Conservation (phyloP, 2,888 invertebrate genomes). For the Tyria jacobaeae region DNA sequence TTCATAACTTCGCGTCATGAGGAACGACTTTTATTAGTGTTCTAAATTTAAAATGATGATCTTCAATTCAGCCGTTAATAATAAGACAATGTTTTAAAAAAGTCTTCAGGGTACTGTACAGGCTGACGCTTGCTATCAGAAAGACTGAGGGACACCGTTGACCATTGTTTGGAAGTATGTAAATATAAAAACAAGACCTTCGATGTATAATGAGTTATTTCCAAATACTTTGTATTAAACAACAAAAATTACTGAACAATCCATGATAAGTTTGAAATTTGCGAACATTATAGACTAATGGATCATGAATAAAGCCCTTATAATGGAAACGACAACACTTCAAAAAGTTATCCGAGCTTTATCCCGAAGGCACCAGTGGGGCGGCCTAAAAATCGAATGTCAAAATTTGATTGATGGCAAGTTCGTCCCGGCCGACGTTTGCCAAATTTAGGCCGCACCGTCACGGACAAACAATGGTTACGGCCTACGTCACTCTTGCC, state of each 20-base stretch:
- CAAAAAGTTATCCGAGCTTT: conserved; percentile 52
- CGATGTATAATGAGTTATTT: neutral
- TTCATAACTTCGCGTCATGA: too few relatives aligned
- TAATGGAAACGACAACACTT: conserved; percentile 48
- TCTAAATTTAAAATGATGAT: too few relatives aligned
- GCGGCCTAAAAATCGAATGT: conserved; percentile 67
- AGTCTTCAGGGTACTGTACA: too few relatives aligned
- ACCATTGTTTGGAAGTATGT: too few relatives aligned
- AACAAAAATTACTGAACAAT: neutral
- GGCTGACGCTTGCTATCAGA: too few relatives aligned
- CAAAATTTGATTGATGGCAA: conserved; percentile 69
- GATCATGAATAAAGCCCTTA: conserved; percentile 21
- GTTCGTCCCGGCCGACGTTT: conserved; percentile 44
- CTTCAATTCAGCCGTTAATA: too few relatives aligned
- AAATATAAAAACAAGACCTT: too few relatives aligned
- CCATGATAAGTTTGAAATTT: conserved; percentile 3
- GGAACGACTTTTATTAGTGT: too few relatives aligned
- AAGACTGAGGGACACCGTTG: too few relatives aligned
- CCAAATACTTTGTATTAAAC: neutral
- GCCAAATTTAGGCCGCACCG: conserved; percentile 49
- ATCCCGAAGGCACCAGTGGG: conserved; percentile 44
- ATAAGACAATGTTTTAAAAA: too few relatives aligned
- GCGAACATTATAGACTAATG: conserved; percentile 15
- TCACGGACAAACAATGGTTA: conserved; percentile 52
- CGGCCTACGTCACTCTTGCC: conserved; percentile 39